Conservation (phyloP, 2,113 vertebrate genomes). For the Prolemur simus region DNA sequence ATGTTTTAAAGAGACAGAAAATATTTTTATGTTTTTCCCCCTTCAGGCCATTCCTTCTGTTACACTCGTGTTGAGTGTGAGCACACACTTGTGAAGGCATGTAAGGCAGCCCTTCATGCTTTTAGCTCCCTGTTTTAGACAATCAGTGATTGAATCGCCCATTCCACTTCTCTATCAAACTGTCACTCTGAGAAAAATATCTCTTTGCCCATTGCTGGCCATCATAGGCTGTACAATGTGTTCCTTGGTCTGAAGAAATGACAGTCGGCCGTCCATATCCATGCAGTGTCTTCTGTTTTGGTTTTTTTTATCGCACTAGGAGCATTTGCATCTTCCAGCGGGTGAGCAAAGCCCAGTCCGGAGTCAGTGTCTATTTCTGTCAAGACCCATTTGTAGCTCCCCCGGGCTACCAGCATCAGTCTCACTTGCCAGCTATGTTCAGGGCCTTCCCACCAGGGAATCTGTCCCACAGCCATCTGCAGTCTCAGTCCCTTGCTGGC, state of each 20-base stretch:
- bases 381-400: neutral
- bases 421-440: neutral
- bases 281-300: neutral
- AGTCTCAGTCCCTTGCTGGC: neutral
- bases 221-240: neutral
- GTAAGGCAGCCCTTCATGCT: neutral
- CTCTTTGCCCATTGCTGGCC: neutral
- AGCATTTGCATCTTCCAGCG: neutral
- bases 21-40: too few relatives aligned
- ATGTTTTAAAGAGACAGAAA: too few relatives aligned
- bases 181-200: neutral
- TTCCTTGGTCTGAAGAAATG: neutral
- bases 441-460: neutral
- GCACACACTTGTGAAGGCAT: neutral
- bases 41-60: too few relatives aligned
- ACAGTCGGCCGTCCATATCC: neutral
- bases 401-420: neutral
- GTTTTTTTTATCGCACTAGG: neutral
- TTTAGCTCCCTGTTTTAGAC: neutral
- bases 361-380: neutral
- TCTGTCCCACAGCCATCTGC: neutral
- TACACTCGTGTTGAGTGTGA: neutral
- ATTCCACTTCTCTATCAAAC: neutral
- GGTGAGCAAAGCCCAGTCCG: neutral
- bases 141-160: neutral